Percentiles rank a stretch among this genome's conserved stretches.
Evolutionary conservation across 2,888 invertebrate genomes (phyloP).

Genomic region (Hetaerina titia): DNA sequence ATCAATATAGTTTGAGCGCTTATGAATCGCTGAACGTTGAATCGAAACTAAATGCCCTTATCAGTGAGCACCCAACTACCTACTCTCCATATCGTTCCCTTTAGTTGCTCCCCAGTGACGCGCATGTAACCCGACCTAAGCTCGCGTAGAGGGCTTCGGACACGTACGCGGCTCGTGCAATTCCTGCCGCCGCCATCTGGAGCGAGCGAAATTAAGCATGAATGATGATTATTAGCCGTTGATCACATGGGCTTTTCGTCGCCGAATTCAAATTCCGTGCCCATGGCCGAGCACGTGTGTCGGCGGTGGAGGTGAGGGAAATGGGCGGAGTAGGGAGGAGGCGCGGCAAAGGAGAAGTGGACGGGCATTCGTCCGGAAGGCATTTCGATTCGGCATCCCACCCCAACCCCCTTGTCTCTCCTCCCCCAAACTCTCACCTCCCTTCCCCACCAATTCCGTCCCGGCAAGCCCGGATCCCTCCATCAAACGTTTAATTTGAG

Average conservation of each 20-base stretch:
- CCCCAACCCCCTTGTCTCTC: background rate
- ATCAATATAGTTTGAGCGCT: too few species aligned
- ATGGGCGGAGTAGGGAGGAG: background rate
- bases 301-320: background rate
- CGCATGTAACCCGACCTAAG: background rate
- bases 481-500: conserved; percentile 64
- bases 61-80: too few species aligned
- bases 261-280: conserved; percentile 59
- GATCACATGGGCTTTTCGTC: conserved; percentile 55
- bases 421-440: background rate
- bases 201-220: conserved; percentile 49
- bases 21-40: too few species aligned
- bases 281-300: background rate
- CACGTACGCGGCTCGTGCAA: background rate
- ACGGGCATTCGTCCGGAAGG: conserved; percentile 19
- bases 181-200: background rate
- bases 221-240: conserved; percentile 64
- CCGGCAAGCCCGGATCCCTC: background rate
- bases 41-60: too few species aligned
- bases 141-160: background rate
- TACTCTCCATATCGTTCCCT: too few species aligned
- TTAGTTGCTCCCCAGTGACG: too few species aligned
- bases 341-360: background rate
- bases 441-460: background rate
- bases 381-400: background rate